Percentiles rank a stretch among this genome's conserved stretches.
These are phyloP conservation scores for Enteromius thamalakanensis DNA, from an alignment of 2,797 vertebrate species.

Conservation along the genomic window DNA sequence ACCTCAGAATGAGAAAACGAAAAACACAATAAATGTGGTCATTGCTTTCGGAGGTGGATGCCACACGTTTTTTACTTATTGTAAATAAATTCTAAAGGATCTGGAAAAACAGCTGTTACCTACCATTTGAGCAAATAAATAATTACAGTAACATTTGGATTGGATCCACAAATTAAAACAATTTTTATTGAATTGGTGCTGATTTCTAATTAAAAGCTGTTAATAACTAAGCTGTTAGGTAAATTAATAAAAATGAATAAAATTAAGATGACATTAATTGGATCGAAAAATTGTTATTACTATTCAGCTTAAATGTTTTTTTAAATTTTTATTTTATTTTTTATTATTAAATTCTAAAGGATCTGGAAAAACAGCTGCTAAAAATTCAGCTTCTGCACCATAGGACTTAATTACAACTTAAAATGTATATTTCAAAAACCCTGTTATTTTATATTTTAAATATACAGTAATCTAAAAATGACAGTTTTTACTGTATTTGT, in stretches of 20 bases:
- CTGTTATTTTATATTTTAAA: not conserved
- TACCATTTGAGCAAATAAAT: not conserved
- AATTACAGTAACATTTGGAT: not conserved
- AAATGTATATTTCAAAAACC: too few relatives aligned
- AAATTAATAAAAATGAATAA: not conserved
- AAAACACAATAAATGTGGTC: too few relatives aligned
- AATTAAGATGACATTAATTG: not conserved
- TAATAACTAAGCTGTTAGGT: not conserved
- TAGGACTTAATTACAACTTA: not conserved
- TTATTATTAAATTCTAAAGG: not conserved
- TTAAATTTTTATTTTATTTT: too few relatives aligned
- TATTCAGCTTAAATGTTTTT: not conserved
- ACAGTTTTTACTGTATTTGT: not conserved
- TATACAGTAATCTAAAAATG: not conserved
- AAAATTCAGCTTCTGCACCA: not conserved
- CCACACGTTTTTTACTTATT: not conserved
- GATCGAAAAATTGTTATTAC: not conserved
- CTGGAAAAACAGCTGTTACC: not conserved
- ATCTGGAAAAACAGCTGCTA: not conserved
- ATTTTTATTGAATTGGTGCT: not conserved
- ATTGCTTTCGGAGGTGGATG: too few relatives aligned
- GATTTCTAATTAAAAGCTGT: not conserved
- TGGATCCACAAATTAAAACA: not conserved
- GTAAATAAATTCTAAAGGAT: not conserved
- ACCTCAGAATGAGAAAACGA: too few relatives aligned